Evolutionary conservation across 2,113 vertebrate genomes (phyloP).

Genomic region (Dromas ardeola): DNA sequence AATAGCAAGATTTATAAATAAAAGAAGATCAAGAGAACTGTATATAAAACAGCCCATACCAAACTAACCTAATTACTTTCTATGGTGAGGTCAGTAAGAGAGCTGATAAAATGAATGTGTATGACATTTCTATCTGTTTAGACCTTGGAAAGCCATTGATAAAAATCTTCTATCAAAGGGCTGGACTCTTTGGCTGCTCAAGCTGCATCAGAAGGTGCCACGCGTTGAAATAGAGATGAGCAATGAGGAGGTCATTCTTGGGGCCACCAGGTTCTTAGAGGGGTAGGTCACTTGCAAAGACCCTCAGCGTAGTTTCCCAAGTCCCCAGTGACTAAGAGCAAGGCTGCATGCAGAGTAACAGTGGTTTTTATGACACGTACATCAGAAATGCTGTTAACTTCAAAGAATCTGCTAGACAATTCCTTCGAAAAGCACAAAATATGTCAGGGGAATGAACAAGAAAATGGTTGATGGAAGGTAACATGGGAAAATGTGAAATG

Average conservation of each 20-base stretch:
- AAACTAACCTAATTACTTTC: constrained; percentile 22
- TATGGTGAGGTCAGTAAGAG: neutral
- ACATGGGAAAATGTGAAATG: neutral
- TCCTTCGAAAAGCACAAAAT: neutral
- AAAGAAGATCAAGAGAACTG: constrained; percentile 4
- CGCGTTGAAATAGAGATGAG: neutral
- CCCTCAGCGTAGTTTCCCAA: neutral
- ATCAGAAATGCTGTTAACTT: neutral
- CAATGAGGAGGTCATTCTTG: neutral
- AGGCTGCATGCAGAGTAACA: neutral
- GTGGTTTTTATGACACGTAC: neutral
- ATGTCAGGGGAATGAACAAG: neutral
- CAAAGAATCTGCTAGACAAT: neutral
- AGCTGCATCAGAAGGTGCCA: neutral
- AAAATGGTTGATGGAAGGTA: neutral
- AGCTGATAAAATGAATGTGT: neutral
- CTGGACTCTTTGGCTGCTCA: neutral
- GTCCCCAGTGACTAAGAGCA: neutral
- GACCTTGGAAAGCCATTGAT: neutral
- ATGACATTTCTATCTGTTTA: neutral
- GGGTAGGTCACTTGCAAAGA: neutral
- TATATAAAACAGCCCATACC: neutral
- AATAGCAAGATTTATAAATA: constrained; percentile 6
- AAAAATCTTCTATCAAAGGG: neutral
- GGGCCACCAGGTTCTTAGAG: neutral